Base-by-base conservation (phyloP, 2,113 vertebrate species). In the Anguilla rostrata region DNA sequence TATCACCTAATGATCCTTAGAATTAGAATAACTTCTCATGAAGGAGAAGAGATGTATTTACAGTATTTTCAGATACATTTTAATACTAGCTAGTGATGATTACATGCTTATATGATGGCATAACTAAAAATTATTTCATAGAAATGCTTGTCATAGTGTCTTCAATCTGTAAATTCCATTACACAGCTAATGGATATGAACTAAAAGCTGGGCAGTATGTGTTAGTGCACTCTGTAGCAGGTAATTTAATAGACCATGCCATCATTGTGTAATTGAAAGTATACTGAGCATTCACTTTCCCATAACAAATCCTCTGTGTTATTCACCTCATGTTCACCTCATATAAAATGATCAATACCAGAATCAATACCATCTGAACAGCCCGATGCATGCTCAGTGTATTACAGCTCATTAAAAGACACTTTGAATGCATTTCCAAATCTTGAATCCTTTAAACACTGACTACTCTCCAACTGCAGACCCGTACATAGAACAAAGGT, bases 231-330 rank as follows among this genome's bases (percentile, higher is more conserved):
- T 75, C 71, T 9, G 71, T 75, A 29, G 26, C n/a, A 14, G 26
- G 71, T 75, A 83, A 16, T 46, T 57, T 14, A 53, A 53, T 83
- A 83, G 15, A 12, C 56, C 20, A 22, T 15, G 16, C 6, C 34
- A 83, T 83, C 5, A 63, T 60, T 18, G 26, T 63, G 15, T 83
- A 39, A 26, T 60, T 39, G 57, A 60, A n/a, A 83, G 41, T 82
- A 29, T n/a, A 53, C 53, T 83, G 56, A 83, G 82, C 82, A 63
- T 83, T 56, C 53, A 83, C 82, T 39, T 83, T 63, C 56, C 82
- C 57, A 63, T 83, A 39, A 82, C n/a, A 56, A 26, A 16, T 57
- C 41, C 82, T 83, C 39, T 14, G 82, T 83, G n/a, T 40, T 63
- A 60, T 83, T 63, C 82, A 60, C 82, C 34, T 66, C 60, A 26